Percentiles rank a stretch among this genome's conserved stretches.
phyloP scores from a whole-genome alignment of 2,888 invertebrate genomes.

The Poecilus cupreus region DNA sequence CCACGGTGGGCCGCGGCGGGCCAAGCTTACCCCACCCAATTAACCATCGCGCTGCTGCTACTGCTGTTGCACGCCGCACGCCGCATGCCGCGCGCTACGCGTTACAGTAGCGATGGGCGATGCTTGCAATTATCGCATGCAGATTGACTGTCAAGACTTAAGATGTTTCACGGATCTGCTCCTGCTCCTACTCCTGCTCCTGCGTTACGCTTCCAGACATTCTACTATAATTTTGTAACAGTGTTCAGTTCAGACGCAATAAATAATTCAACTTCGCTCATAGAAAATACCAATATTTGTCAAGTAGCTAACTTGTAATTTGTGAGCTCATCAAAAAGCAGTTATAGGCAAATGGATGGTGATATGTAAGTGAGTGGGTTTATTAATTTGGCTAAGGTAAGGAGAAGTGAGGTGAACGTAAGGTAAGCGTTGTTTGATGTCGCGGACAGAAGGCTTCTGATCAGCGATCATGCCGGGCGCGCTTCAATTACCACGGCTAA shows the following conservation, averaged over 20 bases:
- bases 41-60: constrained; percentile 66
- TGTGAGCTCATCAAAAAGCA: too few relatives aligned
- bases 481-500: constrained; percentile 40
- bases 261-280: too few relatives aligned
- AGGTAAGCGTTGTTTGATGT: constrained; percentile 20
- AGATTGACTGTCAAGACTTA: constrained; percentile 67
- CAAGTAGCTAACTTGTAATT: too few relatives aligned
- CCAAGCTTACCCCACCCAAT: constrained; percentile 67
- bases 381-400: background rate
- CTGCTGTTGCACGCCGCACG: background rate
- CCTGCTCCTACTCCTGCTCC: background rate
- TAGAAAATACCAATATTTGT: too few relatives aligned
- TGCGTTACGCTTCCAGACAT: background rate
- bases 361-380: background rate
- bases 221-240: background rate
- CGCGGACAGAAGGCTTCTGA: constrained; percentile 22
- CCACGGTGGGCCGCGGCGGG: constrained; percentile 65
- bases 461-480: too few relatives aligned
- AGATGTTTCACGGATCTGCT: background rate
- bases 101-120: background rate
- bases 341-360: too few relatives aligned
- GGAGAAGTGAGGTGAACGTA: background rate
- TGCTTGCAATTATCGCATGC: constrained; percentile 66
- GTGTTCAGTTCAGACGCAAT: background rate
- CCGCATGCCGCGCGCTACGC: background rate